These are phyloP conservation scores for Pempheris klunzingeri DNA, from an alignment of 2,797 vertebrate species.

Conservation along the genomic window DNA sequence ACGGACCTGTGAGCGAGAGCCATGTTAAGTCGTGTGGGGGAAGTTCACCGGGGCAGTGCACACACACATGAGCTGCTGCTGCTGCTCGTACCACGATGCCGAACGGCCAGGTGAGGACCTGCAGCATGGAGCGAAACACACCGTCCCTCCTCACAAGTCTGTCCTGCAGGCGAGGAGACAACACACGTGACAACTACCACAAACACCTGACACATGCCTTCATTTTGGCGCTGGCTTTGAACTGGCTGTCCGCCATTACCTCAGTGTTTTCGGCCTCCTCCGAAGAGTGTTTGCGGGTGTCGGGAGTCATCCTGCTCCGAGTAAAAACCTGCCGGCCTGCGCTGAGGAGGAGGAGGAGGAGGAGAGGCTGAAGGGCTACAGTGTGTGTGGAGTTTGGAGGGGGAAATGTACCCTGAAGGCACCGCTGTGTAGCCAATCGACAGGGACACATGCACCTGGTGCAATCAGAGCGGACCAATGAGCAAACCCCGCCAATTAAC, in stretches of 20 bases:
- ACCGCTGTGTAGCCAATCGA: slow-evolving; percentile 65
- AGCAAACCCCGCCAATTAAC: slow-evolving; percentile 66
- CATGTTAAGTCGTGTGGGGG: not conserved
- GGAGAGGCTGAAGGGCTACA: no score
- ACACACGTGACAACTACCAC: not conserved
- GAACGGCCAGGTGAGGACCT: slow-evolving; percentile 83
- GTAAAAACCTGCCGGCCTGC: not conserved
- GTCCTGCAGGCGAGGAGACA: slow-evolving; percentile 54
- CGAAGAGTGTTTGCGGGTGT: slow-evolving; percentile 18
- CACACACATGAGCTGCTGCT: no score
- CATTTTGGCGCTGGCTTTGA: no score
- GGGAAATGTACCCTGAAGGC: slow-evolving; percentile 56
- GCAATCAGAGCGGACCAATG: slow-evolving; percentile 64
- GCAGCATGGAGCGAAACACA: slow-evolving; percentile 65
- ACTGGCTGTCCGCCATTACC: slow-evolving; percentile 61
- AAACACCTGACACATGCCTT: rapidly evolving
- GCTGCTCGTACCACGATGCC: slow-evolving; percentile 77
- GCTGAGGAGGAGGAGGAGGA: no score
- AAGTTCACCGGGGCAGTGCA: no score
- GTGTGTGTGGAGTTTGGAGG: rapidly evolving
- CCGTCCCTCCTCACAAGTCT: slow-evolving; percentile 63
- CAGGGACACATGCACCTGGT: slow-evolving; percentile 30
- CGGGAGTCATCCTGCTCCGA: slow-evolving; percentile 71
- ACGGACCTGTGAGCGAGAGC: slow-evolving; percentile 61
- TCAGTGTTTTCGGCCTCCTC: slow-evolving; percentile 43